These are phyloP conservation scores for Mesochorus sp. DNA, from an alignment of 2,888 invertebrate species.

Conservation along the genomic window DNA sequence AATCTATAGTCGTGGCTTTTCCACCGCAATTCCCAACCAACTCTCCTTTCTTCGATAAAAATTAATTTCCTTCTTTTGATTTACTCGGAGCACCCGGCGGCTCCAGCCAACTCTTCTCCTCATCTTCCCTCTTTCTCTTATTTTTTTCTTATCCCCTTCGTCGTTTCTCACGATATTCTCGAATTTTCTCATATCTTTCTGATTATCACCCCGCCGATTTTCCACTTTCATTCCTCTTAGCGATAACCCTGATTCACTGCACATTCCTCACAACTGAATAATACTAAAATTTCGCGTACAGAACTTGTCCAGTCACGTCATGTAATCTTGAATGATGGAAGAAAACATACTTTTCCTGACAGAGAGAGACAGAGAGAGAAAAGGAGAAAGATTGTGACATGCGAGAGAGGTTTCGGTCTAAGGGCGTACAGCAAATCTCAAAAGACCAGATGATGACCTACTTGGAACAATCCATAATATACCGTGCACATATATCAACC, in stretches of 20 bases:
- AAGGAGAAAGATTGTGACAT: not conserved
- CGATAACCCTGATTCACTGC: conserved; percentile 45
- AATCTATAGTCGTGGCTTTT: conserved; percentile 19
- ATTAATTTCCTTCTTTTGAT: conserved; percentile 78
- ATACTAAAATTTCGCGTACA: conserved; percentile 15
- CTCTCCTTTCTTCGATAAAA: conserved; percentile 74
- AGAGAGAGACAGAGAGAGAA: not conserved
- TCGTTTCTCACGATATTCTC: conserved; percentile 45
- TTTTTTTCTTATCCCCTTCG: conserved; percentile 12
- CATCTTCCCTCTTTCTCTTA: conserved; percentile 46
- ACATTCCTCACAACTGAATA: conserved; percentile 27
- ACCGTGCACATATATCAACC: not conserved
- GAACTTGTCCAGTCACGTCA: not conserved
- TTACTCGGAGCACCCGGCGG: conserved; percentile 73
- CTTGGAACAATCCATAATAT: conserved; percentile 33
- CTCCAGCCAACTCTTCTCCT: conserved; percentile 73
- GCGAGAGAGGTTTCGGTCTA: not conserved
- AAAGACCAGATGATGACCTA: conserved; percentile 54
- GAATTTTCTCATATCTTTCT: conserved; percentile 26
- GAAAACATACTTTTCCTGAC: not conserved
- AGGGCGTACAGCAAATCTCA: conserved; percentile 17
- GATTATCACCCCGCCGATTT: not conserved
- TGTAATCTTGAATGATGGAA: conserved; percentile 29
- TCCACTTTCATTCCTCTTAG: conserved; percentile 10
- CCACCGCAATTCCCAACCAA: conserved; percentile 55